Conservation (phyloP, 2,888 invertebrate genomes). For the Drosophila engyochracea region DNA sequence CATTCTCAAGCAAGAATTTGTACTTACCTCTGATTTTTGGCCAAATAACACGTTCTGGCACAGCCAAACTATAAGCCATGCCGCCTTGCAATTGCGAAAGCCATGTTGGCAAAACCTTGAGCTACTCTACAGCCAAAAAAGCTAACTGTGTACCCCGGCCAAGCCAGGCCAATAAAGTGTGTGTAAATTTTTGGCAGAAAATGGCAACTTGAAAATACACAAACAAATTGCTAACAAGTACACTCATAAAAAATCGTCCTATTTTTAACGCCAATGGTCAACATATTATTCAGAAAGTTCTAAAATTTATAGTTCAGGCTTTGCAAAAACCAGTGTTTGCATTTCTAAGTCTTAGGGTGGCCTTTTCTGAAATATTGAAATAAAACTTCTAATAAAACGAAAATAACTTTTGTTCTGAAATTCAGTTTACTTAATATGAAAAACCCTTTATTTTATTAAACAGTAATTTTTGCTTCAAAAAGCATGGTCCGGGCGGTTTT, state of each 20-base stretch:
- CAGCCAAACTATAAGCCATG: constrained; percentile 19
- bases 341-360: not conserved
- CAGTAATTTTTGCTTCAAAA: not conserved
- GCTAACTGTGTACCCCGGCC: constrained; percentile 25
- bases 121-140: constrained; percentile 64
- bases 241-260: not conserved
- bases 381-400: not conserved
- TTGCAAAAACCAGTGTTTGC: not conserved
- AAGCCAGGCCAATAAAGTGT: constrained; percentile 59
- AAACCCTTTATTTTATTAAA: not conserved
- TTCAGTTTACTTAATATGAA: not conserved
- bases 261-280: not conserved
- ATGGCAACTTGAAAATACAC: constrained; percentile 46
- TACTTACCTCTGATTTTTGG: constrained; percentile 61
- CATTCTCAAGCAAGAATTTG: constrained; percentile 71
- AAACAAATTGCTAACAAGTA: constrained; percentile 1
- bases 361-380: not conserved
- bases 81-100: constrained; percentile 66
- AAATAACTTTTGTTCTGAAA: not conserved
- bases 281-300: not conserved
- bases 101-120: constrained; percentile 68
- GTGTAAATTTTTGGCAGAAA: constrained; percentile 58
- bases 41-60: constrained; percentile 70
- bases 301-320: not conserved
- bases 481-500: not conserved